Conservation (phyloP, 2,797 vertebrate species). For the Serranus cabrilla region DNA sequence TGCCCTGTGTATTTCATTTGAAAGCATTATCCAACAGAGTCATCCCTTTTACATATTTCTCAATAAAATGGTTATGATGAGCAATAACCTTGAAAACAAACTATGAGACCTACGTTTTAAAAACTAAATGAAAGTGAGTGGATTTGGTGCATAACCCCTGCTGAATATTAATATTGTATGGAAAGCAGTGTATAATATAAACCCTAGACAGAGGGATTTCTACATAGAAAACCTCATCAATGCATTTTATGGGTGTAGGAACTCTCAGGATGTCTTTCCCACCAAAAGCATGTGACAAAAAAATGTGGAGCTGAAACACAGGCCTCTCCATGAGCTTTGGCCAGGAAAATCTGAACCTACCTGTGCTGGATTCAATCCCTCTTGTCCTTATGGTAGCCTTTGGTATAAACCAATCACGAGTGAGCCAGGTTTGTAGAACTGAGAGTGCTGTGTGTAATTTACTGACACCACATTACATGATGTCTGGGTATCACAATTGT, state of each 20-base stretch:
- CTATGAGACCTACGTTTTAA: not conserved
- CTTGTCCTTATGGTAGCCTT: not conserved
- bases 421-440: slow-evolving; percentile 20
- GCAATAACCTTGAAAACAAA: slow-evolving; percentile 1
- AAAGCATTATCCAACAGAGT: not conserved
- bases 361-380: not conserved
- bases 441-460: slow-evolving; percentile 8
- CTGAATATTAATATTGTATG: not conserved
- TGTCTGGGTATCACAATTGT: slow-evolving; percentile 30
- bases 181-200: not conserved
- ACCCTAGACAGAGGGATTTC: not conserved
- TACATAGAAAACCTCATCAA: not conserved
- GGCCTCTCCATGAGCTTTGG: not conserved
- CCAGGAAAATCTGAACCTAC: not conserved
- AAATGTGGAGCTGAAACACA: slow-evolving; percentile 13
- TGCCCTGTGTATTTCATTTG: not conserved
- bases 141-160: not conserved
- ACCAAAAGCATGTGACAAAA: not conserved
- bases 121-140: not conserved
- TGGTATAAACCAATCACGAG: slow-evolving; percentile 20
- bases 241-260: too few species aligned
- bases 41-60: slow-evolving; percentile 7
- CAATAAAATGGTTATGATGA: not conserved
- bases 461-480: slow-evolving; percentile 35
- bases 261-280: not conserved